Evolutionary conservation across 2,113 vertebrate species (phyloP), one percentile per base, ranked within the genome.

Genomic region (Antennarius striatus): DNA sequence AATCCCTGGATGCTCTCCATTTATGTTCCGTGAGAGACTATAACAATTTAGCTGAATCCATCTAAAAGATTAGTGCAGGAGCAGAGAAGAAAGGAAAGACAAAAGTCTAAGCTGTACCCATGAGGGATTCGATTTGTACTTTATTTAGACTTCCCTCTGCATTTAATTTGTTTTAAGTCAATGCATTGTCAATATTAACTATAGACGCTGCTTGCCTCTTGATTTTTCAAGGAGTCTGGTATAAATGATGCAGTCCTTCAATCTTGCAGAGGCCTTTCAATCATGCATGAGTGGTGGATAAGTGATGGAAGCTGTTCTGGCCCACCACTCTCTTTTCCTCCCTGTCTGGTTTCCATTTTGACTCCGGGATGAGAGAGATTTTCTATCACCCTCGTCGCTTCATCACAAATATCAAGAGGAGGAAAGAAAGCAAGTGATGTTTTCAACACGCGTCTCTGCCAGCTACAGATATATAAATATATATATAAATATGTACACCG

Each of bases 261-360:
- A 73, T 83, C 81, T 78, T 65, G 67, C 86, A 71, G 69, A 82
- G 78, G 78, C 81, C 87, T 90, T 86, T 92, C 87, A 88, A 90
- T 91, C 88, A 89, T 90, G 79, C 79, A 90, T 91, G 87, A 90
- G 87, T 88, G 79, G 78, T 77, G 75, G 80, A 84, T 91, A 87
- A 90, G 80, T 88, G 89, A 90, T 86, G 85, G 84, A 80, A 86
- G 84, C 82, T 46, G 71, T 75, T 73, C 65, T 75, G 80, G 70
- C 75, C 64, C 76, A 56, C 69, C 77, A 85, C 82, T 81, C 81
- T 86, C 78, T 77, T 64, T 72, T 73, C 72, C 76, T 74, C 72
- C 71, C 62, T 10, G 70, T 82, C 81, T 82, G 79, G 74, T 85
- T 88, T 87, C 77, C 82, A 75, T 87, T 89, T 82, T 79, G 83